These are phyloP conservation scores for Pao palembangensis DNA, from an alignment of 2,113 vertebrate species.

Conservation along the genomic window DNA sequence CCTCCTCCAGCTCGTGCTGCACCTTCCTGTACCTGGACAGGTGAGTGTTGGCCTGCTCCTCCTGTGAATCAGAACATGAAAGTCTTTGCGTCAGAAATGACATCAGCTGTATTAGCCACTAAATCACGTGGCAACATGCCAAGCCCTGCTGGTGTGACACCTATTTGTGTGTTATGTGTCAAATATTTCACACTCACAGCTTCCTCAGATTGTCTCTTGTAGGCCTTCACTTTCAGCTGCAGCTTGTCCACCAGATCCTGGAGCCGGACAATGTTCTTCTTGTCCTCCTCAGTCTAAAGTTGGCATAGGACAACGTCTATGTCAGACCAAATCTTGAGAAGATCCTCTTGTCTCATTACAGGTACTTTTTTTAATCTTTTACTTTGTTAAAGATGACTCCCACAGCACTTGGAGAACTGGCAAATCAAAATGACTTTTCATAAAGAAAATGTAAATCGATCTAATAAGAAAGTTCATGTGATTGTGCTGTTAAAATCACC, in stretches of 20 bases:
- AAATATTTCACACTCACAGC: constrained; percentile 63
- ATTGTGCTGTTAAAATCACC: constrained; percentile 3
- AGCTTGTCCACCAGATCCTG: constrained; percentile 81
- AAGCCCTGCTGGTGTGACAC: background rate
- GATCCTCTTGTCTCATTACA: too few relatives aligned
- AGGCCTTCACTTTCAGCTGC: constrained; percentile 78
- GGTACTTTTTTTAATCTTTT: too few relatives aligned
- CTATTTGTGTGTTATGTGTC: constrained; percentile 15
- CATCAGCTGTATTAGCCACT: background rate
- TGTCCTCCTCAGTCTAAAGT: constrained; percentile 75
- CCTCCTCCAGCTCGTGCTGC: constrained; percentile 81
- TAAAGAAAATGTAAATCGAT: too few relatives aligned
- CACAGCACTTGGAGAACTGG: background rate
- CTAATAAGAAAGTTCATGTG: constrained; percentile 11
- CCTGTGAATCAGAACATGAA: constrained; percentile 48
- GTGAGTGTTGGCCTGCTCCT: constrained; percentile 65
- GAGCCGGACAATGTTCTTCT: constrained; percentile 70
- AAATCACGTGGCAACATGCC: background rate
- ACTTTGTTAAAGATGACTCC: background rate
- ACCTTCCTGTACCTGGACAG: constrained; percentile 74
- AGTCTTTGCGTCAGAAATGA: background rate
- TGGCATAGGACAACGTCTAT: background rate
- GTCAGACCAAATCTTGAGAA: background rate
- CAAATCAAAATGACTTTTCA: too few relatives aligned
- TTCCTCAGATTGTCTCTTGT: constrained; percentile 75